Percentiles rank a stretch among this genome's conserved stretches.
phyloP scores from a whole-genome alignment of 2,888 invertebrate species.

The Oscheius myriophilus region DNA sequence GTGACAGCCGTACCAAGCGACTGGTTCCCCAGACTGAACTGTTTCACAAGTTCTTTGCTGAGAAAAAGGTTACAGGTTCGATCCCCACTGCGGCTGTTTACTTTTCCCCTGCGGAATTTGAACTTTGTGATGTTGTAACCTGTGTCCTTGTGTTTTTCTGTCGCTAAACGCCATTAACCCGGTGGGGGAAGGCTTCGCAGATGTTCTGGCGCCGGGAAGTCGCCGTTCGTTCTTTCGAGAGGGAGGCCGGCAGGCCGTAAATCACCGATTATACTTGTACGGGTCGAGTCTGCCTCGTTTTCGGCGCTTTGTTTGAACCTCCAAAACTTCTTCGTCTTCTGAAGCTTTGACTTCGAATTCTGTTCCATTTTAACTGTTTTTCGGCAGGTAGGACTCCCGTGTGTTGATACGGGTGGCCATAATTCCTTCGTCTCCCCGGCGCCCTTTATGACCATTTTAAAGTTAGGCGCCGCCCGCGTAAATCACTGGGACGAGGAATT shows the following conservation, averaged over 20 bases:
- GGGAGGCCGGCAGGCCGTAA: constrained; percentile 25
- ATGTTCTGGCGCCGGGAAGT: constrained; percentile 23
- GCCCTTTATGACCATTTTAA: constrained; percentile 29
- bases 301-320: constrained; percentile 1
- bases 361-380: not conserved
- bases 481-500: constrained; percentile 28
- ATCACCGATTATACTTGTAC: constrained; percentile 30
- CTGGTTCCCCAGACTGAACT: not conserved
- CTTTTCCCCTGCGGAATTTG: too few species aligned
- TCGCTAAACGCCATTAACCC: constrained; percentile 1
- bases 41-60: not conserved
- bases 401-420: constrained; percentile 20
- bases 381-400: too few species aligned
- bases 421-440: constrained; percentile 2
- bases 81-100: too few species aligned
- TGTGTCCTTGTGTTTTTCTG: not conserved
- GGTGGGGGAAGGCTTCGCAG: not conserved
- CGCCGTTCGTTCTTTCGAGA: constrained; percentile 11
- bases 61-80: not conserved
- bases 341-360: not conserved
- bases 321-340: not conserved
- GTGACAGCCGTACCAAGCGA: not conserved
- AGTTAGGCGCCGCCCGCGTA: constrained; percentile 22
- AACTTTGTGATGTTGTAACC: too few species aligned
- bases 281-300: constrained; percentile 7